These are phyloP conservation scores for Anoplius nigerrimus DNA, from an alignment of 2,888 invertebrate genomes.

Conservation along the genomic window DNA sequence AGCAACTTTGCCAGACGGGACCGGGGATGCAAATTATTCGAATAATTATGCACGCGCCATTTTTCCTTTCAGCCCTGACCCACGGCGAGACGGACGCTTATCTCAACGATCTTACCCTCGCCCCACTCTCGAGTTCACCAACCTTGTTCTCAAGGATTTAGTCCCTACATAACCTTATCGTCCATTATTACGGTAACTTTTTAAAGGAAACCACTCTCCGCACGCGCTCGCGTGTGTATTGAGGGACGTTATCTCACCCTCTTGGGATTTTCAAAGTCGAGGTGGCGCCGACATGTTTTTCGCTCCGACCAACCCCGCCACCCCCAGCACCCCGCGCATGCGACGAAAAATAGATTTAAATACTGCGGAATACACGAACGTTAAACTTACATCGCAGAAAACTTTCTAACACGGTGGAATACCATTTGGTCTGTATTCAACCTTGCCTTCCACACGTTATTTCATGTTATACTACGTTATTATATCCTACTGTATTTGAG, in stretches of 20 bases:
- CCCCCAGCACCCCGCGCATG: neutral
- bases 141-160: too few species aligned
- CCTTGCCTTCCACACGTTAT: too few species aligned
- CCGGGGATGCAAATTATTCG: neutral
- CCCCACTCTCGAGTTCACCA: too few species aligned
- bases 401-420: too few species aligned
- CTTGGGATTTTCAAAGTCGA: constrained; percentile 14
- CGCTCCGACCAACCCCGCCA: too few species aligned
- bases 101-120: too few species aligned
- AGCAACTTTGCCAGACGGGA: neutral
- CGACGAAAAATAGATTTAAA: neutral
- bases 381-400: too few species aligned
- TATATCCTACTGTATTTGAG: too few species aligned
- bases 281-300: neutral
- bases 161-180: neutral
- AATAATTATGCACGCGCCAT: neutral
- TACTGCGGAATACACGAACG: neutral
- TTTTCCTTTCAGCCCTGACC: neutral
- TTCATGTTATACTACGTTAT: too few species aligned
- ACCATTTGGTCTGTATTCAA: too few species aligned
- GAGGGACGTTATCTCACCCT: constrained; percentile 22
- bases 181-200: constrained; percentile 17
- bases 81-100: too few species aligned
- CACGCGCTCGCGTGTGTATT: neutral
- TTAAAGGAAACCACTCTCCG: neutral